Conservation (phyloP, 2,113 vertebrate genomes). For the Emydocephalus ijimae region DNA sequence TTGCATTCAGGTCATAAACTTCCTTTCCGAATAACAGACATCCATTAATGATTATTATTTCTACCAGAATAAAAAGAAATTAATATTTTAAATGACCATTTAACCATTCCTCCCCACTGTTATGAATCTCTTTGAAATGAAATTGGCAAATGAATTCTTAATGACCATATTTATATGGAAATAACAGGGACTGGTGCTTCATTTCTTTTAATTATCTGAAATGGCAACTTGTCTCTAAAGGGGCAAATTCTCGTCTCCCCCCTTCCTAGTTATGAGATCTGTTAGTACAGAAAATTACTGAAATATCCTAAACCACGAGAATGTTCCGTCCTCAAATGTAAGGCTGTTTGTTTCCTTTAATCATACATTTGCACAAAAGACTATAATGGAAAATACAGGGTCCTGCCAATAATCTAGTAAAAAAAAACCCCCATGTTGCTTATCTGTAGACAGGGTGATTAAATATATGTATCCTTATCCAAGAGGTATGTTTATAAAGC, state of each 20-base stretch:
- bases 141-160: conserved; percentile 21
- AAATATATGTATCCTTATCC: conserved; percentile 59
- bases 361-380: conserved; percentile 50
- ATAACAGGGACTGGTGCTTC: conserved; percentile 1
- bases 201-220: conserved; percentile 32
- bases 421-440: conserved; percentile 47
- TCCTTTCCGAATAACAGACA: conserved; percentile 8
- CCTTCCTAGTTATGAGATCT: conserved; percentile 39
- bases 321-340: not conserved
- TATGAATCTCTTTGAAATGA: conserved; percentile 27
- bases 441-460: conserved; percentile 60
- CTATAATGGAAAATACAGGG: conserved; percentile 41
- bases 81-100: conserved; percentile 26
- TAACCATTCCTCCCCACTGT: conserved; percentile 10
- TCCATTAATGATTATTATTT: conserved; percentile 33
- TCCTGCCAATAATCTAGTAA: conserved; percentile 43
- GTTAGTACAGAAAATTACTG: conserved; percentile 34
- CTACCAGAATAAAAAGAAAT: conserved; percentile 23
- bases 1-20: not conserved
- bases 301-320: conserved; percentile 27
- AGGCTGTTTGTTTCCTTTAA: conserved; percentile 49
- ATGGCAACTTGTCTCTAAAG: conserved; percentile 20
- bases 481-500: conserved; percentile 65
- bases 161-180: conserved; percentile 29
- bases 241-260: conserved; percentile 11